phyloP scores from a whole-genome alignment of 1,140 invertebrate species.

The Hycleus phaleratus region DNA sequence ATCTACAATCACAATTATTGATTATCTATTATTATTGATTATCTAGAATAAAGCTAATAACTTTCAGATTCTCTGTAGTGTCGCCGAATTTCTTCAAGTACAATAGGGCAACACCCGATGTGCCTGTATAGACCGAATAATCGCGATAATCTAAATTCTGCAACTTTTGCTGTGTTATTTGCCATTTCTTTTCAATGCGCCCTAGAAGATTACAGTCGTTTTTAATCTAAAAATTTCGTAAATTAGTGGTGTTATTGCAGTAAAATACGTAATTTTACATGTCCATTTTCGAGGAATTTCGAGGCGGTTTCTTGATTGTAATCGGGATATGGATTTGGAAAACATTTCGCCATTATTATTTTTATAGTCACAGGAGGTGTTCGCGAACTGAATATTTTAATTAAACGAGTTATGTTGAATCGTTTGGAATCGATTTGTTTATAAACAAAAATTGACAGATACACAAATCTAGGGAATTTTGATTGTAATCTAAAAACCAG shows the following conservation, averaged over 20 bases:
- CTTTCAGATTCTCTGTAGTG: slow-evolving; percentile 27
- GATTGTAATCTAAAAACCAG: no score
- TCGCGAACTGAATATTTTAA: no score
- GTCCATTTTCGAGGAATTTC: slow-evolving; percentile 16
- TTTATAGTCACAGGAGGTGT: no score
- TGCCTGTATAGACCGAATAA: slow-evolving; percentile 48
- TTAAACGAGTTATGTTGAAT: no score
- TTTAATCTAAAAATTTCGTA: background rate
- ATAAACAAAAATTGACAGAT: no score
- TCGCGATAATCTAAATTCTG: slow-evolving; percentile 36
- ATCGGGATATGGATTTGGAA: slow-evolving; percentile 26
- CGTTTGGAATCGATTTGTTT: no score
- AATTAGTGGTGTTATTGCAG: background rate
- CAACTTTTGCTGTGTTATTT: slow-evolving; percentile 25
- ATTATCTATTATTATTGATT: background rate
- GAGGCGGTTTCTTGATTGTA: slow-evolving; percentile 17
- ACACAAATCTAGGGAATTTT: no score
- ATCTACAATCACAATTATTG: slow-evolving; percentile 32
- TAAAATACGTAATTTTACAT: slow-evolving; percentile 8
- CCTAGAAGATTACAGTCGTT: slow-evolving; percentile 19
- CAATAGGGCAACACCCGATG: slow-evolving; percentile 43
- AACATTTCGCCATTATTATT: slow-evolving; percentile 1
- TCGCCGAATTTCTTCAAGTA: slow-evolving; percentile 29
- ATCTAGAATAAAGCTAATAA: slow-evolving; percentile 8
- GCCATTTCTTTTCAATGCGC: slow-evolving; percentile 31